Percentiles rank a stretch among this genome's conserved stretches.
Evolutionary conservation across 1,140 invertebrate species (phyloP).

Genomic region (Caerostris extrusa): DNA sequence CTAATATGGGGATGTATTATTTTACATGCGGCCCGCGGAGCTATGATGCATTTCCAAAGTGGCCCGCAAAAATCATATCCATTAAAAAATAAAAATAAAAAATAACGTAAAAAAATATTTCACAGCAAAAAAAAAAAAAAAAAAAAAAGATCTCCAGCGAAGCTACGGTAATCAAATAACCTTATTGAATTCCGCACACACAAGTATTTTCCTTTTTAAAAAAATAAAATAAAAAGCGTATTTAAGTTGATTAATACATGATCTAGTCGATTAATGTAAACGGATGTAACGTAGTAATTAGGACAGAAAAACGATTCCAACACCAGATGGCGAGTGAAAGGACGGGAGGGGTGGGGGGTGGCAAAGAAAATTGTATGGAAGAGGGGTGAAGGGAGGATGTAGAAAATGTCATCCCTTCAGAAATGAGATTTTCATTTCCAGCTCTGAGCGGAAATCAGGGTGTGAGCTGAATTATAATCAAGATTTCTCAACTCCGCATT

Average conservation of each 20-base stretch:
- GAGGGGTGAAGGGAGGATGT: background rate
- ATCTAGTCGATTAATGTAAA: constrained; percentile 37
- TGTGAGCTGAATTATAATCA: constrained; percentile 1
- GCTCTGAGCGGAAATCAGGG: constrained; percentile 17
- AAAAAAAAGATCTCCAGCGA: background rate
- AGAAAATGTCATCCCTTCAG: constrained; percentile 29
- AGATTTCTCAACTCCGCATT: background rate
- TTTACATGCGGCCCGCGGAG: too few relatives aligned
- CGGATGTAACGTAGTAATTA: constrained; percentile 50
- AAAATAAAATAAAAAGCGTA: background rate
- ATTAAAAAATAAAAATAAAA: too few relatives aligned
- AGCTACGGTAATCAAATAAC: background rate
- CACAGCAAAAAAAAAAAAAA: background rate
- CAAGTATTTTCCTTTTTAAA: too few relatives aligned
- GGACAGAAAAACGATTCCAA: background rate
- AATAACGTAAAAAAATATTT: background rate
- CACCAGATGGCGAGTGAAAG: background rate
- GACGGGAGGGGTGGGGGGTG: background rate
- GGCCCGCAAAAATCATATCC: too few relatives aligned
- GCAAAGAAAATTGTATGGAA: background rate
- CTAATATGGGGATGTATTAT: too few relatives aligned
- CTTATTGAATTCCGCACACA: background rate
- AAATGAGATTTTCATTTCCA: constrained; percentile 39
- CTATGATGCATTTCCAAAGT: too few relatives aligned
- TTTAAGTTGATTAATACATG: background rate